Percentiles rank a stretch among this genome's conserved stretches.
Evolutionary conservation across 2,888 invertebrate species (phyloP).

Genomic region (Lacanobia oleracea): DNA sequence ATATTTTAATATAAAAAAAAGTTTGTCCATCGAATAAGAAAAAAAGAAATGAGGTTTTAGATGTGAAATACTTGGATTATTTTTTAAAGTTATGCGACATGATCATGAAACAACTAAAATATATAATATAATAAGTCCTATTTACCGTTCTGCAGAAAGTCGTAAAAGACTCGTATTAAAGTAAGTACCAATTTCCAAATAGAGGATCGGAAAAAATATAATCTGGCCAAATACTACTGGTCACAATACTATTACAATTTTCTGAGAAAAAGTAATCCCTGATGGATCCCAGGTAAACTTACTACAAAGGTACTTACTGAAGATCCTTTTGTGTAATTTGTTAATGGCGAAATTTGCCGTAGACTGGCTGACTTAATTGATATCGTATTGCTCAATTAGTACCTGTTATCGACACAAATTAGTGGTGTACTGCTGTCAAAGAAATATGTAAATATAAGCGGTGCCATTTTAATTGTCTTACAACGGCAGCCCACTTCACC

Average conservation of each 20-base stretch:
- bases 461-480: no score
- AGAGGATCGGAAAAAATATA: slow-evolving; percentile 2
- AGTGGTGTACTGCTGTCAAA: background rate
- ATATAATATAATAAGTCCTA: no score
- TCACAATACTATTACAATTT: background rate
- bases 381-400: slow-evolving; percentile 32
- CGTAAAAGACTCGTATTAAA: slow-evolving; percentile 12
- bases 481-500: no score
- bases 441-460: background rate
- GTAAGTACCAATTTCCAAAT: slow-evolving; percentile 18
- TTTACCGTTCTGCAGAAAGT: slow-evolving; percentile 3
- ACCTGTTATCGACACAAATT: slow-evolving; percentile 26
- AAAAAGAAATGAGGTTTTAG: background rate
- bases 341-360: slow-evolving; percentile 36
- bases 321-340: slow-evolving; percentile 32
- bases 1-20: background rate
- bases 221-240: background rate
- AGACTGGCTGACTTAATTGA: slow-evolving; percentile 24
- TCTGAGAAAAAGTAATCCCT: slow-evolving; percentile 18
- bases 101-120: background rate
- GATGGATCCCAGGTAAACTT: slow-evolving; percentile 18
- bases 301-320: slow-evolving; percentile 11
- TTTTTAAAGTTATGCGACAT: background rate
- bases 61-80: background rate
- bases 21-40: background rate